Evolutionary conservation across 2,797 vertebrate species (phyloP).

Genomic region (Xenentodon cancila): DNA sequence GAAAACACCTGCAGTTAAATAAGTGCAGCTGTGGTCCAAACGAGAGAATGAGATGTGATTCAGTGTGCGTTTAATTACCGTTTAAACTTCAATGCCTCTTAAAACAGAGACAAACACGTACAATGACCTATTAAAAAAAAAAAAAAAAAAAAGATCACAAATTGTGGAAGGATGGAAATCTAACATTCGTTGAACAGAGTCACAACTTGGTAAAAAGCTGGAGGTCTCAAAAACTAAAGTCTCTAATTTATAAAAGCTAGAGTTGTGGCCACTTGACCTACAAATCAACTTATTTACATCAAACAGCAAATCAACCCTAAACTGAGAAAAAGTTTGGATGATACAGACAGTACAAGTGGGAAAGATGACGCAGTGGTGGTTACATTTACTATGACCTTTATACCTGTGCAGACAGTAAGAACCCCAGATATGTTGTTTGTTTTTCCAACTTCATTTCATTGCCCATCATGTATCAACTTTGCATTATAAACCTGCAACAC

Average conservation of each 20-base stretch:
- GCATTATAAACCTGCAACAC: too few species aligned
- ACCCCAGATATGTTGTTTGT: too few species aligned
- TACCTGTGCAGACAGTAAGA: too few species aligned
- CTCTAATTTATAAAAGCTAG: not conserved
- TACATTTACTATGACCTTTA: too few species aligned
- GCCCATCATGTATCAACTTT: too few species aligned
- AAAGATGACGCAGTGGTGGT: too few species aligned
- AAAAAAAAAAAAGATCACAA: slow-evolving; percentile 13
- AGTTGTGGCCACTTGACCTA: not conserved
- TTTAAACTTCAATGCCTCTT: slow-evolving; percentile 59
- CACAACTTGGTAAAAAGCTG: slow-evolving; percentile 21
- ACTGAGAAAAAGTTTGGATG: too few species aligned
- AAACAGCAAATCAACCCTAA: slow-evolving; percentile 15
- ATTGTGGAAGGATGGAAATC: slow-evolving; percentile 23
- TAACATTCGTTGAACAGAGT: slow-evolving; percentile 19
- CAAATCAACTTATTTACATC: slow-evolving; percentile 9
- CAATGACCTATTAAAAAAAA: slow-evolving; percentile 29
- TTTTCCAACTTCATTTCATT: too few species aligned
- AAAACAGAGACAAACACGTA: slow-evolving; percentile 73
- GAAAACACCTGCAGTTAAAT: not conserved
- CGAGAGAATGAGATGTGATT: not conserved
- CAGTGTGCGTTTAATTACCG: slow-evolving; percentile 24
- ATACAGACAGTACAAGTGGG: too few species aligned
- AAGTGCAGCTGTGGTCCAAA: not conserved
- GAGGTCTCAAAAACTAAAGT: slow-evolving; percentile 19